Base-by-base conservation (phyloP, 2,797 vertebrate species). In the Tinamus major region DNA sequence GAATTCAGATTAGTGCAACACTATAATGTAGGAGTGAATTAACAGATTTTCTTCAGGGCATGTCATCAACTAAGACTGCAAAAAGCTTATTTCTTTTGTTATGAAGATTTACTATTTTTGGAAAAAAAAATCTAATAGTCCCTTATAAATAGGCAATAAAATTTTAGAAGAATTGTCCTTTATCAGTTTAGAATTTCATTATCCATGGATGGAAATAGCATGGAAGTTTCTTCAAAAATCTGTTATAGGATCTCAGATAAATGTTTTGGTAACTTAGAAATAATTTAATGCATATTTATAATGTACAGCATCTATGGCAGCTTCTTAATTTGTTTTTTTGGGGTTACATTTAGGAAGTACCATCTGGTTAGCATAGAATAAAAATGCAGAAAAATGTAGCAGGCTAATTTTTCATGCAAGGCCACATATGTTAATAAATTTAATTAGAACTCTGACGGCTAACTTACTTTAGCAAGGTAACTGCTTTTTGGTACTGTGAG, bases 1-100 rank as follows among this genome's bases (percentile, higher is more conserved):
- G 29, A 49, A 26, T 37, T 53, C 56, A 7, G 8, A 17, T 77
- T 18, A 6, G 17, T 48, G 13, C 8, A 21, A 13, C 9, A 17
- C 21, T 24, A 55, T 33, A 1, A 1, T 1, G 0, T 29, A 44
- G n/a, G 31, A 84, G 53, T 35, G n/a, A 53, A 21, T 26, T 49
- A 63, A 31, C 31, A 59, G 39, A 8, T 69, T 65, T 12, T 37
- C 74, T 91, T 48, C 63, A 41, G 35, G 59, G 8, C 20, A 15
- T 81, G 17, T 42, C 5, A 17, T 14, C 13, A 68, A 89, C 64
- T 69, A 4, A 79, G 17, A 24, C 46, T 82, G n/a, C 13, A 44
- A 23, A 65, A 31, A 1, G 79, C 27, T 58, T 70, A 29, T 27
- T 10, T 55, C 9, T 86, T 83, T 65, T 51, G 13, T 74, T 70